Evolutionary conservation across 2,888 invertebrate genomes (phyloP).

Genomic region (Latrodectus hesperus): DNA sequence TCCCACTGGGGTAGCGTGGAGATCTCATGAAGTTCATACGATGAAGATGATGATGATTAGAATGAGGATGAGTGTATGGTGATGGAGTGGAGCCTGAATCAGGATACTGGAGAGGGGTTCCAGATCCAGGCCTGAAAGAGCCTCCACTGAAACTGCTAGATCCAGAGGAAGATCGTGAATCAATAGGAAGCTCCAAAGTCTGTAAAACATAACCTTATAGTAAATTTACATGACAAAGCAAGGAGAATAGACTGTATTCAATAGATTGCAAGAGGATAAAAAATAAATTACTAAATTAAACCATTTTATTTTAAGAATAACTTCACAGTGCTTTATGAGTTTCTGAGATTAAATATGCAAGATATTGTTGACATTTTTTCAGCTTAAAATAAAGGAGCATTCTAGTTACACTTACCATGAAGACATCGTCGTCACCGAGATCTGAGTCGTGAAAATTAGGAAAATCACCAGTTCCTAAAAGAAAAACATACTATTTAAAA

Average conservation of each 20-base stretch:
- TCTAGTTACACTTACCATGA: slow-evolving; percentile 83
- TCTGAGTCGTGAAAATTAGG: slow-evolving; percentile 81
- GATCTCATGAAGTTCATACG: slow-evolving; percentile 80
- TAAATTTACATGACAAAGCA: neutral
- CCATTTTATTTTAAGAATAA: neutral
- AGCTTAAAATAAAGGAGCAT: no score
- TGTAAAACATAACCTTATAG: slow-evolving; percentile 1
- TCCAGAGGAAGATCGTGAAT: slow-evolving; percentile 85
- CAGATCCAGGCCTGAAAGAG: slow-evolving; percentile 40
- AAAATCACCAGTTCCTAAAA: slow-evolving; percentile 83
- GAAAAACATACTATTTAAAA: slow-evolving; percentile 32
- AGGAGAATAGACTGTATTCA: neutral
- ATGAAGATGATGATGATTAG: slow-evolving; percentile 76
- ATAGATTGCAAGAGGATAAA: neutral
- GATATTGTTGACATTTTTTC: no score
- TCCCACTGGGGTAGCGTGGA: slow-evolving; percentile 44
- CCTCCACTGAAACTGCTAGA: slow-evolving; percentile 73
- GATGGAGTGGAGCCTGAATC: slow-evolving; percentile 40
- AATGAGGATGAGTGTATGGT: slow-evolving; percentile 72
- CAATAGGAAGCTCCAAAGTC: slow-evolving; percentile 90
- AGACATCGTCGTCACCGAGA: slow-evolving; percentile 93
- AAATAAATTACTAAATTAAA: neutral
- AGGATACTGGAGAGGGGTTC: slow-evolving; percentile 23
- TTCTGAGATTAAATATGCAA: neutral
- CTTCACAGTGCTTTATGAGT: neutral